Evolutionary conservation across 2,113 vertebrate genomes (phyloP).

Genomic region (Haliaeetus leucogaster): DNA sequence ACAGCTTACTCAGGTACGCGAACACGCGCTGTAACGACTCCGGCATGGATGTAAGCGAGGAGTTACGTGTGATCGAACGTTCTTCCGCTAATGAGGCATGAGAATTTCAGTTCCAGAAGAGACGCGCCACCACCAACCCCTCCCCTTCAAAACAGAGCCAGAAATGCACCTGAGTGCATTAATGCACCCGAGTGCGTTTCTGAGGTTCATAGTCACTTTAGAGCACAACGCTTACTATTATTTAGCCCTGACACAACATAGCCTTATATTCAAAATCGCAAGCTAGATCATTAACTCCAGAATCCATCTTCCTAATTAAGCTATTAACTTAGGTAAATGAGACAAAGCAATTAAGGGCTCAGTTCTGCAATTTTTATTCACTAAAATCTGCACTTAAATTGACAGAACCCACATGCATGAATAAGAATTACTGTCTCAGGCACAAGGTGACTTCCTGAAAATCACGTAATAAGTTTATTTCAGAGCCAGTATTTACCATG

Average conservation of each 20-base stretch:
- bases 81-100: background rate
- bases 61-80: background rate
- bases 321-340: conserved; percentile 3
- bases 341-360: conserved; percentile 28
- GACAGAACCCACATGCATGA: background rate
- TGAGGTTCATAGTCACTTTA: background rate
- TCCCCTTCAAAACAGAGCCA: background rate
- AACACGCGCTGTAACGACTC: background rate
- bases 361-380: background rate
- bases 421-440: background rate
- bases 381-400: background rate
- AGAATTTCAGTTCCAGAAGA: background rate
- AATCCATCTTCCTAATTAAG: conserved; percentile 12
- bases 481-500: background rate
- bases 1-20: rapidly evolving
- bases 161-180: background rate
- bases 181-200: background rate
- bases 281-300: conserved; percentile 13
- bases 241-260: background rate
- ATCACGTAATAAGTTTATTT: background rate
- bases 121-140: background rate
- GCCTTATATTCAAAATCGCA: background rate
- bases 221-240: background rate
- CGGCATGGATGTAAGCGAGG: background rate
- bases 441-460: conserved; percentile 3